Conservation (phyloP, 2,888 invertebrate genomes). For the Drosophila cognata region DNA sequence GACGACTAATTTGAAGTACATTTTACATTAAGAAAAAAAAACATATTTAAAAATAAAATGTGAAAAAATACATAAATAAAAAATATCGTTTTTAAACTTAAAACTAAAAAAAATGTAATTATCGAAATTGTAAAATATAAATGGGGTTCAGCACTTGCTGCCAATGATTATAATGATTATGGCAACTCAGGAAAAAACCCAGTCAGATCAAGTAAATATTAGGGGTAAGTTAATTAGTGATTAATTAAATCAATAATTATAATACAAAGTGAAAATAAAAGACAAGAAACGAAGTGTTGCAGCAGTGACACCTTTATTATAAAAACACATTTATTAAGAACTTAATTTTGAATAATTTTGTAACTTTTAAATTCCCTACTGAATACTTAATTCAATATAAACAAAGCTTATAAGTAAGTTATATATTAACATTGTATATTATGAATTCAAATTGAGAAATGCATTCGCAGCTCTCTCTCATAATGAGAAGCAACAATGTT, state of each 20-base stretch:
- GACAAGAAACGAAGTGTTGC: neutral
- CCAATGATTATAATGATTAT: neutral
- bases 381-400: neutral
- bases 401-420: neutral
- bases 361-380: accelerated
- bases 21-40: neutral
- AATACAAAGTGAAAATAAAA: neutral
- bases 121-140: neutral
- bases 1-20: neutral
- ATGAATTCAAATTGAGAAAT: neutral
- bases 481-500: neutral
- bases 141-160: neutral
- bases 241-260: neutral
- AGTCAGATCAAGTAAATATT: neutral
- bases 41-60: neutral
- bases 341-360: neutral
- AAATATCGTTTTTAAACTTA: neutral
- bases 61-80: neutral
- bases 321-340: neutral
- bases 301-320: neutral
- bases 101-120: neutral
- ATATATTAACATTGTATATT: neutral
- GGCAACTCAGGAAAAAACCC: neutral
- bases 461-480: neutral
- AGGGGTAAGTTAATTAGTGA: neutral